Conservation (phyloP, 2,113 vertebrate genomes). For the Bucco capensis region DNA sequence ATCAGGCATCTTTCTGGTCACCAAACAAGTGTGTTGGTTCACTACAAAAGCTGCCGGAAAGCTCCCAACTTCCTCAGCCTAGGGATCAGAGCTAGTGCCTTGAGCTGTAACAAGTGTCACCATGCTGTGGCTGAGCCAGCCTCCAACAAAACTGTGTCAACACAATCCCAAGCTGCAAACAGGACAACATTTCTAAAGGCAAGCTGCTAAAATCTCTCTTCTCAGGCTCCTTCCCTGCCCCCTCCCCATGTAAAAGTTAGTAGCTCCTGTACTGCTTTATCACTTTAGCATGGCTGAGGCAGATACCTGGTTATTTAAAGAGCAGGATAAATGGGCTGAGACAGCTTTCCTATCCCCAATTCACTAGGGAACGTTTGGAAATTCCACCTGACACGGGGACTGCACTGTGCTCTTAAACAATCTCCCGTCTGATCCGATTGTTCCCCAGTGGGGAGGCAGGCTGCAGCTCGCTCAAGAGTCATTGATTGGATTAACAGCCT, state of each 20-base stretch:
- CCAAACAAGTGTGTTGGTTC: not conserved
- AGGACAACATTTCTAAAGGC: not conserved
- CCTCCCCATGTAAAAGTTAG: constrained; percentile 56
- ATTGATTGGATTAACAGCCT: constrained; percentile 99
- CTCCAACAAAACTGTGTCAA: rapidly evolving
- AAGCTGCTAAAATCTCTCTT: not conserved
- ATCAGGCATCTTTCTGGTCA: not conserved
- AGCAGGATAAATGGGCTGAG: constrained; percentile 77
- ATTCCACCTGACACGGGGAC: constrained; percentile 82
- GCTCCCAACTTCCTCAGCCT: not conserved
- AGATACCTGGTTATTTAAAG: constrained; percentile 80
- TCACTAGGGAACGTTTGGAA: constrained; percentile 79
- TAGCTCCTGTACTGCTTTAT: constrained; percentile 59
- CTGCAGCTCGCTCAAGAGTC: constrained; percentile 87
- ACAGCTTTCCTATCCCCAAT: constrained; percentile 77
- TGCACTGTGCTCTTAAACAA: constrained; percentile 81
- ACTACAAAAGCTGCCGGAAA: not conserved
- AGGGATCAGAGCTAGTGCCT: not conserved
- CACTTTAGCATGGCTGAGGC: constrained; percentile 67
- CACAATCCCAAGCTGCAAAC: not conserved
- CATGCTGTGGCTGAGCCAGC: not conserved
- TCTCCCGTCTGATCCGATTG: constrained; percentile 87
- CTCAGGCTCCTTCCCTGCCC: constrained; percentile 12
- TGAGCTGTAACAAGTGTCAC: not conserved
- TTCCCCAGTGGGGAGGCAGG: constrained; percentile 85